Percentiles rank a stretch among this genome's conserved stretches.
These are phyloP conservation scores for Telenomus remus DNA, from an alignment of 1,140 invertebrate species.

Conservation along the genomic window DNA sequence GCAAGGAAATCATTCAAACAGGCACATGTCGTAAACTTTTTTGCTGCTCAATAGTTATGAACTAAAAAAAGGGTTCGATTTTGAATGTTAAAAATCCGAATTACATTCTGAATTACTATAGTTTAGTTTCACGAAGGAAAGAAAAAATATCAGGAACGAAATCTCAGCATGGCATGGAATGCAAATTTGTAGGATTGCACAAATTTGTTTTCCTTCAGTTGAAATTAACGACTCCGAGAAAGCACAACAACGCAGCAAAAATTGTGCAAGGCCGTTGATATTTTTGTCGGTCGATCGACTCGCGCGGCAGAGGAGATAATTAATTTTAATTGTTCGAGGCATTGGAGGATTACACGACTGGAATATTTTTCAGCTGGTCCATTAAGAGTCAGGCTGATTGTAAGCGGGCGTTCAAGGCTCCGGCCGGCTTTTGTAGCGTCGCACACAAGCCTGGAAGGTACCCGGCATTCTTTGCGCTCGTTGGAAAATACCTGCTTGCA, in stretches of 20 bases:
- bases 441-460: conserved; percentile 52
- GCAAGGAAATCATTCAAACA: no score
- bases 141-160: no score
- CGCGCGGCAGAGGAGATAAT: conserved; percentile 60
- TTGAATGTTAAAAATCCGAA: no score
- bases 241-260: conserved; percentile 2
- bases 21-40: no score
- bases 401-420: conserved; percentile 58
- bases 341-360: conserved; percentile 63
- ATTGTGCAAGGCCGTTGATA: conserved; percentile 32
- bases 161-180: conserved; percentile 1
- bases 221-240: conserved; percentile 3
- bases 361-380: conserved; percentile 66
- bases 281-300: conserved; percentile 41
- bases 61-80: no score
- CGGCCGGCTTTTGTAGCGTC: conserved; percentile 56
- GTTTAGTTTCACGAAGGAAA: no score
- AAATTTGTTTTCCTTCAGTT: conserved; percentile 22
- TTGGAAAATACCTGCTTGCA: conserved; percentile 25
- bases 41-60: no score
- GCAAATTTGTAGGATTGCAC: conserved; percentile 2
- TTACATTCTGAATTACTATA: no score
- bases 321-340: conserved; percentile 70
- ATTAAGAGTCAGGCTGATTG: conserved; percentile 64
- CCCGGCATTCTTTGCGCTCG: conserved; percentile 29